A percentile compares a stretch with the other conserved stretches of the same genome.
These are phyloP conservation scores for Chromis chromis DNA, from an alignment of 2,797 vertebrate species.

Conservation along the genomic window DNA sequence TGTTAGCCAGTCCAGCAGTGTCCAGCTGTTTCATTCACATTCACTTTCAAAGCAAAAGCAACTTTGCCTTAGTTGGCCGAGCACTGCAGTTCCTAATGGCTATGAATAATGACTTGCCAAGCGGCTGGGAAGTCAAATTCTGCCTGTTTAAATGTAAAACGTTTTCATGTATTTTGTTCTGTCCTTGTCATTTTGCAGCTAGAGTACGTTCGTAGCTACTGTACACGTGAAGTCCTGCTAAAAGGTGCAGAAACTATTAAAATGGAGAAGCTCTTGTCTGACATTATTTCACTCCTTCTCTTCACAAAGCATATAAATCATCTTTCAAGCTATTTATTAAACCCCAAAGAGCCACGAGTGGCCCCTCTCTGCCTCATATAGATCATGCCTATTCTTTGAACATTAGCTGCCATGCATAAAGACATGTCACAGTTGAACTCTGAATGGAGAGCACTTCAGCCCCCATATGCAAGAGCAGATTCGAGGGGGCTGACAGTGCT, in stretches of 20 bases:
- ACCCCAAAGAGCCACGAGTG: slow-evolving; percentile 69
- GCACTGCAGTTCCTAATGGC: slow-evolving; percentile 53
- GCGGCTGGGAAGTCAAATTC: slow-evolving; percentile 53
- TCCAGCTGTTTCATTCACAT: slow-evolving; percentile 80
- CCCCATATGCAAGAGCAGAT: slow-evolving; percentile 64
- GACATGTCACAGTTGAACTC: slow-evolving; percentile 79
- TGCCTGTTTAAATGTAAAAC: slow-evolving; percentile 63
- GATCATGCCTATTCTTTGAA: slow-evolving; percentile 81
- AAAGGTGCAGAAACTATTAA: slow-evolving; percentile 71
- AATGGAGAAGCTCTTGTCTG: slow-evolving; percentile 47
- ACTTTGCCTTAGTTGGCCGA: slow-evolving; percentile 66
- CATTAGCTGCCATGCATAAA: slow-evolving; percentile 79
- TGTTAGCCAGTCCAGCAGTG: slow-evolving; percentile 58
- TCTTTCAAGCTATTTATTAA: slow-evolving; percentile 77
- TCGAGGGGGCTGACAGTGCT: slow-evolving; percentile 61
- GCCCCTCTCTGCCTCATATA: slow-evolving; percentile 73
- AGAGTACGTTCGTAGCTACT: slow-evolving; percentile 46
- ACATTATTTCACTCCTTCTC: slow-evolving; percentile 66
- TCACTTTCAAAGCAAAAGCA: slow-evolving; percentile 55
- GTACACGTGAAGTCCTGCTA: slow-evolving; percentile 53
- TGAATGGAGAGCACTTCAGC: slow-evolving; percentile 60
- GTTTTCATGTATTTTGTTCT: slow-evolving; percentile 23
- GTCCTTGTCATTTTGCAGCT: slow-evolving; percentile 31
- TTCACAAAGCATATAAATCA: slow-evolving; percentile 74
- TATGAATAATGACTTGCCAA: slow-evolving; percentile 73